Evolutionary conservation across 1,140 invertebrate genomes (phyloP).

Genomic region (Euura lappo): DNA sequence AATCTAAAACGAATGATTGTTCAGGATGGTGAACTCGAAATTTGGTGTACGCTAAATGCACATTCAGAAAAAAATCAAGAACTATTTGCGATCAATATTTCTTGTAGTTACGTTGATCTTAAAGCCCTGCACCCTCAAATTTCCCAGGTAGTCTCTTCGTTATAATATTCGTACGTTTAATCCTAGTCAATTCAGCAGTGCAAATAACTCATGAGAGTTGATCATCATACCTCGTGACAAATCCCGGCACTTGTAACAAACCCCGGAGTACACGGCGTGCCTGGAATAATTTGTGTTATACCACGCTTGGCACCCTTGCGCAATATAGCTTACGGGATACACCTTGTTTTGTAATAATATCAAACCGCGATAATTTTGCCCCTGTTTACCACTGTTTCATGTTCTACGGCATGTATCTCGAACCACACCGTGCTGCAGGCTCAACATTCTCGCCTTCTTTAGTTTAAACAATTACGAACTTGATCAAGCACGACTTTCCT

Average conservation of each 20-base stretch:
- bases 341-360: conserved; percentile 2
- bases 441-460: too few relatives aligned
- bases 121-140: too few relatives aligned
- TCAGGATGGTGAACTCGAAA: too few relatives aligned
- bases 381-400: background rate
- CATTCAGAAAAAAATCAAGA: too few relatives aligned
- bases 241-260: conserved; percentile 26
- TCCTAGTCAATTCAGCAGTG: background rate
- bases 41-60: too few relatives aligned
- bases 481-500: too few relatives aligned
- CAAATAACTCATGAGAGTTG: background rate
- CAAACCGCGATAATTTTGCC: conserved; percentile 3
- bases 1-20: too few relatives aligned
- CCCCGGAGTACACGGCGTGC: background rate
- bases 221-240: conserved; percentile 32
- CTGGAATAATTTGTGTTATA: background rate
- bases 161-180: background rate
- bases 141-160: too few relatives aligned
- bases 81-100: too few relatives aligned
- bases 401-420: background rate
- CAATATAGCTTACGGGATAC: background rate
- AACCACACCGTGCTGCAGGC: background rate
- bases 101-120: too few relatives aligned
- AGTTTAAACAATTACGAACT: too few relatives aligned
- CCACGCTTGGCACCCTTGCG: background rate